Percentiles rank a stretch among this genome's conserved stretches.
These are phyloP conservation scores for Sisor rabdophorus DNA, from an alignment of 2,113 vertebrate genomes.

Conservation along the genomic window DNA sequence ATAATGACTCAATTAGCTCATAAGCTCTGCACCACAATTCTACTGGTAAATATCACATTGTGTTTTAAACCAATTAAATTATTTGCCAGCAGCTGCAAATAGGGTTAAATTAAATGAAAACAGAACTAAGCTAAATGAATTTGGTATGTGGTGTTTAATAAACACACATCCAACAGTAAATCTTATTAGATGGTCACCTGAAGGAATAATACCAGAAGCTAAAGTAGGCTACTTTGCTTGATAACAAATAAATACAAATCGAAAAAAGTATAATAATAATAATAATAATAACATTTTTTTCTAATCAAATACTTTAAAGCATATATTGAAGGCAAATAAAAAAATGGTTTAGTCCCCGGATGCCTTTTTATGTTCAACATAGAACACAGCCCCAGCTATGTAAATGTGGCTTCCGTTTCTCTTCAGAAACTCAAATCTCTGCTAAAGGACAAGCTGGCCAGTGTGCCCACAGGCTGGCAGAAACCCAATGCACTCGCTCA, in stretches of 20 bases:
- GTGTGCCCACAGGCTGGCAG: conserved; percentile 37
- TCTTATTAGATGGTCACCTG: not conserved
- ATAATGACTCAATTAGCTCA: no score
- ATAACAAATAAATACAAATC: no score
- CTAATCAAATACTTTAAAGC: conserved; percentile 9
- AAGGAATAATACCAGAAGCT: not conserved
- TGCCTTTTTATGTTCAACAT: conserved; percentile 32
- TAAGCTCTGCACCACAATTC: no score
- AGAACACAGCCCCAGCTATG: not conserved
- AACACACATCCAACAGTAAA: conserved; percentile 18
- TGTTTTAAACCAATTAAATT: not conserved
- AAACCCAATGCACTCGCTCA: conserved; percentile 37
- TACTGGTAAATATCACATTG: conserved; percentile 24
- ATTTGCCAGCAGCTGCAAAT: not conserved
- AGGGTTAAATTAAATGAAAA: not conserved
- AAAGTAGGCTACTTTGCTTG: not conserved
- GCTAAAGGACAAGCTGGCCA: conserved; percentile 31
- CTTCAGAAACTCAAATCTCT: conserved; percentile 28
- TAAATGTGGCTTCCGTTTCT: conserved; percentile 27
- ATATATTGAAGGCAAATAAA: conserved; percentile 22
- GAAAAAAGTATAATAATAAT: no score
- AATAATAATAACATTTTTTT: conserved; percentile 32
- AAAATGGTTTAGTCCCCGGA: conserved; percentile 37
- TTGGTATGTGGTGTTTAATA: not conserved
- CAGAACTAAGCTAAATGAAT: not conserved